Evolutionary conservation across 2,888 invertebrate genomes (phyloP).

Genomic region (Drosophila anomalata): DNA sequence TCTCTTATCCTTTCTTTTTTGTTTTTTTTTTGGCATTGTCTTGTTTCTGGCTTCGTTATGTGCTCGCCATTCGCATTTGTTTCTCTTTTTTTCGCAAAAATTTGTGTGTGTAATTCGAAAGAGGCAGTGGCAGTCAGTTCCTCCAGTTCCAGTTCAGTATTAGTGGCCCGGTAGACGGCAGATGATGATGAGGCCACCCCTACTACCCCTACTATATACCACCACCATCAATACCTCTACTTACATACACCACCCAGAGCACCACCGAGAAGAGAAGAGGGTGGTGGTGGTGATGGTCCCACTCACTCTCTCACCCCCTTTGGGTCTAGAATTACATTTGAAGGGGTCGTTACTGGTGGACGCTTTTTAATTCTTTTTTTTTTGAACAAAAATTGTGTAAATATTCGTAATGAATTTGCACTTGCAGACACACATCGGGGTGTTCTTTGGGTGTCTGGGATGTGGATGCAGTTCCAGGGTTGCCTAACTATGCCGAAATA

Average conservation of each 20-base stretch:
- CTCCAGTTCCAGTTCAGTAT: not conserved
- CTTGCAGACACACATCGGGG: constrained; percentile 24
- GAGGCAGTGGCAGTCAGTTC: constrained; percentile 10
- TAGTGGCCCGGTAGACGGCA: constrained; percentile 24
- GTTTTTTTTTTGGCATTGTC: constrained; percentile 25
- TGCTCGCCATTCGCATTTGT: constrained; percentile 70
- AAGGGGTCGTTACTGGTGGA: constrained; percentile 27
- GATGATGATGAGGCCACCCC: constrained; percentile 9
- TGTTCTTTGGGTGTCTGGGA: constrained; percentile 5
- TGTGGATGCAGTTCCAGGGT: constrained; percentile 8
- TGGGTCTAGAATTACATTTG: constrained; percentile 27
- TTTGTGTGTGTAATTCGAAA: constrained; percentile 61
- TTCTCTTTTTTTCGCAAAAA: constrained; percentile 63
- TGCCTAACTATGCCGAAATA: not conserved
- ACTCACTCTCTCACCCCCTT: constrained; percentile 2
- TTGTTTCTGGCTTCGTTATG: constrained; percentile 59
- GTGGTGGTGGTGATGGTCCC: constrained; percentile 19
- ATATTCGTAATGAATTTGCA: constrained; percentile 69
- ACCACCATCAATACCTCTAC: constrained; percentile 1
- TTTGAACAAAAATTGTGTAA: constrained; percentile 58
- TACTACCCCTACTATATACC: too few relatives aligned
- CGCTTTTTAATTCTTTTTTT: constrained; percentile 34
- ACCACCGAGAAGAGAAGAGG: not conserved
- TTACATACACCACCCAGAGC: not conserved
- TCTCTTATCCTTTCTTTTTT: constrained; percentile 43